Base-by-base conservation (phyloP, 2,888 invertebrate genomes). In the Ametastegia equiseti region DNA sequence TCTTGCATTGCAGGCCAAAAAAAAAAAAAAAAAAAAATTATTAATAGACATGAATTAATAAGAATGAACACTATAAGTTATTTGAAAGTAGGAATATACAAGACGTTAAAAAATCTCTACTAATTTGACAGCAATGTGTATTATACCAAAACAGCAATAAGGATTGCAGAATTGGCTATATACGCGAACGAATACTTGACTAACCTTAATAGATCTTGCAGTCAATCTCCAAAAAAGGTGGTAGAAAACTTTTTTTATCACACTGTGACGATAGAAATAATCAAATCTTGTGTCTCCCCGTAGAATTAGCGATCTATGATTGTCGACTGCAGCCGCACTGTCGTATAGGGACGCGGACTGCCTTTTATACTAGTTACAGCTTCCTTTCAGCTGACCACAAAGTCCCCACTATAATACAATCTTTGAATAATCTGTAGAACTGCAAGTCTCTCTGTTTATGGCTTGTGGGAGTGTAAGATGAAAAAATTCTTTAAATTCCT, bases 281-380 rank as follows among this genome's bases (percentile, higher is more conserved):
- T 71, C 30, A 30, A 30, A 71, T 47, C 27, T 47, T 30, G 15
- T 4, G 45, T 30, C 13, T 30, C 30, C 30, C 47, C 30, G 30
- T n/a, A 7, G 6, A 47, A 47, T 71, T 47, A 4, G 47, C 47
- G 27, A 47, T 30, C 42, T 45, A 27, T 30, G 71, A 71, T 15
- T 71, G 71, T 13, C 47, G 30, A 47, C 71, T 47, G 47, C 39
- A 67, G 30, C 15, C 71, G 15, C 23, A 75, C 75, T 75, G 75
- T 19, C 73, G 77, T 36, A 27, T 67, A 33, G 65, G 6, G 60
- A 33, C 30, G 47, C 42, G 75, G 23, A 75, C 6, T n/a, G 80
- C 71, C 80, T 82, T 83, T 81, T 82, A 82, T 83, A 79, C 36
- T n/a, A 78, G 69, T 73, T n/a, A 67, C 60, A 82, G 81, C 82